Conservation (phyloP, 1,140 invertebrate species). For the Saccostrea glomerata region DNA sequence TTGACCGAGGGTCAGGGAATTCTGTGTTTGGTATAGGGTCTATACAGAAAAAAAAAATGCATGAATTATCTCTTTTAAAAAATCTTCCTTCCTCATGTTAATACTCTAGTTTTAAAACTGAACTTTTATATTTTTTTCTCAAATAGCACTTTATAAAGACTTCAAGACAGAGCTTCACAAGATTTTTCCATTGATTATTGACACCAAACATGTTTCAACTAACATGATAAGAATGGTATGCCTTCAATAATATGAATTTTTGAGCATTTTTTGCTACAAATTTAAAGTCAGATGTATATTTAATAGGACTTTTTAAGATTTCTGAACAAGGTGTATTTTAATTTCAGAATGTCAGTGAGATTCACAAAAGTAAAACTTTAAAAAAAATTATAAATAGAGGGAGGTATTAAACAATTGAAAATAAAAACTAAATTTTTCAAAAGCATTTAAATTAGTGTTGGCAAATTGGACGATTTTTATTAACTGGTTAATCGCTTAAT, state of each 20-base stretch:
- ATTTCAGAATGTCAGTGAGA: neutral
- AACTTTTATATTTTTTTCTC: slow-evolving; percentile 31
- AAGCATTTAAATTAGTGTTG: too few relatives aligned
- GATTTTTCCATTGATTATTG: slow-evolving; percentile 85
- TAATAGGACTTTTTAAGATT: neutral
- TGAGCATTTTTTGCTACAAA: neutral
- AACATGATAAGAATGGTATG: slow-evolving; percentile 71
- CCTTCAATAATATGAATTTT: neutral
- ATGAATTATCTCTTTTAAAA: too few relatives aligned
- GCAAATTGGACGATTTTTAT: too few relatives aligned
- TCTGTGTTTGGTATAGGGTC: too few relatives aligned
- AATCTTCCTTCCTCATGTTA: too few relatives aligned
- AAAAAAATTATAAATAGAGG: too few relatives aligned
- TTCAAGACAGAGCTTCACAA: slow-evolving; percentile 85
- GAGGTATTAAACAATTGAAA: too few relatives aligned
- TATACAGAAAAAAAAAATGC: too few relatives aligned
- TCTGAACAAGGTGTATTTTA: neutral
- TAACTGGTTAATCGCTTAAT: too few relatives aligned
- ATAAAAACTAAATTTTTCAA: too few relatives aligned
- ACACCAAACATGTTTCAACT: slow-evolving; percentile 86
- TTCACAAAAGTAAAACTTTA: too few relatives aligned
- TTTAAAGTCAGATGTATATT: neutral
- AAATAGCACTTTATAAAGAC: slow-evolving; percentile 81
- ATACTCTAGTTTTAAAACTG: neutral
- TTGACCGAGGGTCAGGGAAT: neutral